Conservation (phyloP, 2,113 vertebrate species). For the Colossoma macropomum region DNA sequence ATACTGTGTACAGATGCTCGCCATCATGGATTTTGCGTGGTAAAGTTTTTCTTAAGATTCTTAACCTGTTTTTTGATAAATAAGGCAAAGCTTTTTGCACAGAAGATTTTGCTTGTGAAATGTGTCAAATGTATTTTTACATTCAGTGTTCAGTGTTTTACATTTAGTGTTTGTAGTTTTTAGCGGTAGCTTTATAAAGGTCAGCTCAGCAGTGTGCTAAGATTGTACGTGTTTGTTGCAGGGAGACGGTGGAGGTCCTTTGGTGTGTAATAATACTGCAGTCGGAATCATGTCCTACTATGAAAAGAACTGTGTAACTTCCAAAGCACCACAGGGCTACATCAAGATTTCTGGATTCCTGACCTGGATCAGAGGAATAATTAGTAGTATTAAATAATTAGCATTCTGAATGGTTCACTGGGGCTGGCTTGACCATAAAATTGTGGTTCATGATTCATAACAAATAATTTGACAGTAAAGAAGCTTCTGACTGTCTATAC, state of each 20-base stretch:
- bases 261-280: constrained; percentile 49
- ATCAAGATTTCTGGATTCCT: constrained; percentile 22
- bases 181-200: neutral
- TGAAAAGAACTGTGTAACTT: constrained; percentile 7
- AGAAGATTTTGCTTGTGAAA: too few species aligned
- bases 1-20: constrained; percentile 14
- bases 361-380: constrained; percentile 12
- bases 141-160: too few species aligned
- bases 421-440: neutral
- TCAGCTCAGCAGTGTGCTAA: neutral
- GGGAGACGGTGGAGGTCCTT: constrained; percentile 54
- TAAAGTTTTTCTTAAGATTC: neutral
- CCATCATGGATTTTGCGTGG: neutral
- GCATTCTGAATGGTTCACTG: neutral
- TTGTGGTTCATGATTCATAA: neutral
- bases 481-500: neutral
- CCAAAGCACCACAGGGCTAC: constrained; percentile 38
- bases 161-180: neutral
- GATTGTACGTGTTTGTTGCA: constrained; percentile 2
- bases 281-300: constrained; percentile 42
- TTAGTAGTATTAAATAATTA: neutral
- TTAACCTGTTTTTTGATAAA: too few species aligned
- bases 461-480: neutral
- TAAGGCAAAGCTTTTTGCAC: too few species aligned
- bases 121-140: too few species aligned